These are phyloP conservation scores for Trichosurus vulpecula DNA, from an alignment of 2,797 vertebrate species.

Conservation along the genomic window DNA sequence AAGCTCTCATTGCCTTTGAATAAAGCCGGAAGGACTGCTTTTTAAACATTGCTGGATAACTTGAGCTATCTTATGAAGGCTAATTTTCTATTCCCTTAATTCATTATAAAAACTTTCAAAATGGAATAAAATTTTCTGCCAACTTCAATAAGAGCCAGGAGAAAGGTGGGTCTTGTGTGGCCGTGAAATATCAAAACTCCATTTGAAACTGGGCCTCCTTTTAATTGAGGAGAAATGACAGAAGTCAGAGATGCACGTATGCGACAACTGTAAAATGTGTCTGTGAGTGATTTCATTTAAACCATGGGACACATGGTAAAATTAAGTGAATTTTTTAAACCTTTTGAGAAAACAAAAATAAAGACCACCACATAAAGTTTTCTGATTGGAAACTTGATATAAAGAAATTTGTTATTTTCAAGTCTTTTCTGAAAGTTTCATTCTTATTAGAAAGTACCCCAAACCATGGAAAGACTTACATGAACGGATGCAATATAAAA, in stretches of 20 bases:
- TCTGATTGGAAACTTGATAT: not conserved
- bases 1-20: constrained; percentile 12
- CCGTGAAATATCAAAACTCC: not conserved
- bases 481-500: not conserved
- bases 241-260: not conserved
- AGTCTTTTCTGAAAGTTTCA: not conserved
- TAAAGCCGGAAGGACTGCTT: not conserved
- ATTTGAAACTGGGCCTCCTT: constrained; percentile 13
- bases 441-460: not conserved
- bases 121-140: constrained; percentile 23
- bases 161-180: not conserved
- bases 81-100: constrained; percentile 9
- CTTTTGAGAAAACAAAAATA: not conserved
- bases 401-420: not conserved
- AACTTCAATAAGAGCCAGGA: constrained; percentile 25
- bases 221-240: not conserved
- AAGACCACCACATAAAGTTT: not conserved
- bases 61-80: constrained; percentile 39
- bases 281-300: not conserved
- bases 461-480: not conserved
- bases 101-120: constrained; percentile 34
- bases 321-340: not conserved
- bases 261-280: not conserved
- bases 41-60: constrained; percentile 22
- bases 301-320: not conserved